phyloP scores from a whole-genome alignment of 2,797 vertebrate genomes.

The Channa striata region DNA sequence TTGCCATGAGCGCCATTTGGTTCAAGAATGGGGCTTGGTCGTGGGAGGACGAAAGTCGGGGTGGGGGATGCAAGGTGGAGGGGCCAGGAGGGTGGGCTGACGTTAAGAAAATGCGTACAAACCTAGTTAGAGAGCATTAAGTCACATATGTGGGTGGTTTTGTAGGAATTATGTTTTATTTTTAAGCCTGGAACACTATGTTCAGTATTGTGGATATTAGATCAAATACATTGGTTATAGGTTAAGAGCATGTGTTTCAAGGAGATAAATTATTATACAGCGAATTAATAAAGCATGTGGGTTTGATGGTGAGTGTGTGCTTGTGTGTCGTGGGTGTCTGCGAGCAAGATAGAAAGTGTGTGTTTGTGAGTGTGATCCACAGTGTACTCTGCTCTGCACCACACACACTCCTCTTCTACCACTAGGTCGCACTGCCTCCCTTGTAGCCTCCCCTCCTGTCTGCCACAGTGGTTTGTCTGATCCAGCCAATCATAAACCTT shows the following conservation, averaged over 20 bases:
- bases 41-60: conserved; percentile 26
- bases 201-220: conserved; percentile 54
- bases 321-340: conserved; percentile 35
- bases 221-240: conserved; percentile 69
- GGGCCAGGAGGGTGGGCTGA: conserved; percentile 41
- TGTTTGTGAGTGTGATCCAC: conserved; percentile 39
- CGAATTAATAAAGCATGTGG: conserved; percentile 46
- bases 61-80: conserved; percentile 14
- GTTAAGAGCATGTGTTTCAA: conserved; percentile 68
- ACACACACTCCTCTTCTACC: conserved; percentile 70
- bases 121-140: conserved; percentile 58
- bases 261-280: conserved; percentile 65
- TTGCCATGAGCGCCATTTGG: conserved; percentile 64
- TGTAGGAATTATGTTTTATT: conserved; percentile 72
- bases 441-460: conserved; percentile 59
- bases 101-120: conserved; percentile 42
- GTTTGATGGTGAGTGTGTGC: conserved; percentile 35
- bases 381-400: conserved; percentile 44
- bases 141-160: conserved; percentile 59
- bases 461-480: conserved; percentile 42
- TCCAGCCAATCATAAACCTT: conserved; percentile 67
- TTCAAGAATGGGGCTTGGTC: conserved; percentile 38
- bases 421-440: conserved; percentile 85
- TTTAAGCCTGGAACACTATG: conserved; percentile 63
- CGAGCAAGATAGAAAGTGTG: conserved; percentile 33